These are phyloP conservation scores for Harpalus rufipes DNA, from an alignment of 2,888 invertebrate genomes.

Conservation along the genomic window DNA sequence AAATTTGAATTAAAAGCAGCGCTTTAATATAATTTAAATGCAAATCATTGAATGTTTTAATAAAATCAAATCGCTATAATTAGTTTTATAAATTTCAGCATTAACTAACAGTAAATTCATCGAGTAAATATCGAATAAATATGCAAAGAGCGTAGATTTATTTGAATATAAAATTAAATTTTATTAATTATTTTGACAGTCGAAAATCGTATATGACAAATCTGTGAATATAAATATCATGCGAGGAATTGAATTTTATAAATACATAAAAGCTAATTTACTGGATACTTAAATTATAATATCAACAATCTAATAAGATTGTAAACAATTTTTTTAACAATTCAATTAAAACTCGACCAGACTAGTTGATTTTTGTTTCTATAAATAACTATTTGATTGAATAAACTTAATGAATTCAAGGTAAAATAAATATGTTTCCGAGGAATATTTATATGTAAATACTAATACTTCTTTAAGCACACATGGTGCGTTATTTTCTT, in stretches of 20 bases:
- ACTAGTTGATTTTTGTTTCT: not conserved
- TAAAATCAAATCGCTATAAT: not conserved
- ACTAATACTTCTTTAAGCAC: slow-evolving; percentile 28
- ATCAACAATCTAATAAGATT: slow-evolving; percentile 5
- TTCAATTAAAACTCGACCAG: slow-evolving; percentile 31
- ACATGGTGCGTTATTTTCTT: slow-evolving; percentile 13
- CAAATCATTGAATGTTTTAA: not conserved
- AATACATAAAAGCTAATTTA: slow-evolving; percentile 33
- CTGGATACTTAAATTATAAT: slow-evolving; percentile 38
- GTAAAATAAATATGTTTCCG: slow-evolving; percentile 32
- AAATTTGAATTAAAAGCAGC: not conserved
- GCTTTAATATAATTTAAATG: not conserved
- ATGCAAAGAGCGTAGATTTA: slow-evolving; percentile 6
- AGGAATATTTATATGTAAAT: slow-evolving; percentile 40
- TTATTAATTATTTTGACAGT: slow-evolving; percentile 49
- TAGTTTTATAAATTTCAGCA: not conserved
- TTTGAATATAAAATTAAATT: not conserved
- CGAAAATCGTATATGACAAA: slow-evolving; percentile 32
- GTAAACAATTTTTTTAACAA: slow-evolving; percentile 49
- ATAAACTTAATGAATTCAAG: slow-evolving; percentile 45
- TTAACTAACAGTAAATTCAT: slow-evolving; percentile 4
- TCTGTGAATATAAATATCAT: slow-evolving; percentile 15
- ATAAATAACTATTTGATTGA: slow-evolving; percentile 42
- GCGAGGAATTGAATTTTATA: slow-evolving; percentile 20
- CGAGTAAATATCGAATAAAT: slow-evolving; percentile 4